A percentile compares a stretch with the other conserved stretches of the same genome.
phyloP scores from a whole-genome alignment of 1,140 invertebrate genomes.

The Zaprionus vittiger region DNA sequence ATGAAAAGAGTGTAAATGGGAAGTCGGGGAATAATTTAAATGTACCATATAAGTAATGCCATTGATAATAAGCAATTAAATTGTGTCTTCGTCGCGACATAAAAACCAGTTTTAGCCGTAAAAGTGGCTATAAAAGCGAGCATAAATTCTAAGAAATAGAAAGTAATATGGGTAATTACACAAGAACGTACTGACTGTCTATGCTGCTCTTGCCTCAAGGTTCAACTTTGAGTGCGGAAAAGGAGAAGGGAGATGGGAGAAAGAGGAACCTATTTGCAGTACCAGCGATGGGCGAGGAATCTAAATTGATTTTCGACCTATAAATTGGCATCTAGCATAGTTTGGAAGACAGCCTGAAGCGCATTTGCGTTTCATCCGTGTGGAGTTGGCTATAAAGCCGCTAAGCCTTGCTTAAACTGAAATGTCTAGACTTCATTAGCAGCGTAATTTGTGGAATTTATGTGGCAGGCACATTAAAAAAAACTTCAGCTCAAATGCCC shows the following conservation, averaged over 20 bases:
- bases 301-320: conserved; percentile 28
- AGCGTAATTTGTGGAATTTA: conserved; percentile 78
- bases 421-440: conserved; percentile 79
- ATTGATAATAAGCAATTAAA: not conserved
- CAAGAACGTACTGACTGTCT: not conserved
- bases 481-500: conserved; percentile 40
- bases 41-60: not conserved
- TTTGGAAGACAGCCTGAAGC: conserved; percentile 6
- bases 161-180: not conserved
- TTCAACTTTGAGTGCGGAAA: not conserved
- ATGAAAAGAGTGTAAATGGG: not conserved
- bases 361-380: conserved; percentile 7
- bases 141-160: conserved; percentile 1
- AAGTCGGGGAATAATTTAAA: not conserved
- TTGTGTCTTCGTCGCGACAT: not conserved
- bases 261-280: not conserved
- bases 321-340: conserved; percentile 33
- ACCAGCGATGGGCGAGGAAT: not conserved
- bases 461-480: conserved; percentile 75
- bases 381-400: conserved; percentile 30
- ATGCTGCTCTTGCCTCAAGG: not conserved
- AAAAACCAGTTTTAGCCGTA: not conserved
- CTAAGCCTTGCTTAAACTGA: conserved; percentile 31
- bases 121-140: not conserved
- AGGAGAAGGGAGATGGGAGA: too few relatives aligned